Conservation (phyloP, 1,140 invertebrate species). For the Atta colombica region DNA sequence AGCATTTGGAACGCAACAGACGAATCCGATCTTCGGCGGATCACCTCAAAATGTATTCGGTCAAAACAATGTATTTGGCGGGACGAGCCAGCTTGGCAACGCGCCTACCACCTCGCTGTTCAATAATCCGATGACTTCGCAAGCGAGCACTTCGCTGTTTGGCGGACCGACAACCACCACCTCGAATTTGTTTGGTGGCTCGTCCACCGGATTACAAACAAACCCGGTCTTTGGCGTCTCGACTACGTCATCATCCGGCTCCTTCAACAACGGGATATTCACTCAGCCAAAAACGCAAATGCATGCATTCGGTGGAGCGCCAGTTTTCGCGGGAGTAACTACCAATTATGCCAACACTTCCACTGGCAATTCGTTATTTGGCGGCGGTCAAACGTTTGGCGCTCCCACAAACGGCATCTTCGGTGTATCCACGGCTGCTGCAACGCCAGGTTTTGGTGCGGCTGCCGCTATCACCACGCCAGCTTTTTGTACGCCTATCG, state of each 20-base stretch:
- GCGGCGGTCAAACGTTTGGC: slow-evolving; percentile 75
- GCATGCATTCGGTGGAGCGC: slow-evolving; percentile 78
- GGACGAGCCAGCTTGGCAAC: slow-evolving; percentile 66
- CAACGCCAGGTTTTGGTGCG: slow-evolving; percentile 71
- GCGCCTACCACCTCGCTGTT: slow-evolving; percentile 70
- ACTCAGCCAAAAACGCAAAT: slow-evolving; percentile 65
- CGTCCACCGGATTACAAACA: slow-evolving; percentile 60
- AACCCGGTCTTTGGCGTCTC: slow-evolving; percentile 69
- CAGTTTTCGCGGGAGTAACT: slow-evolving; percentile 77
- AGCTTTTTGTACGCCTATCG: slow-evolving; percentile 52
- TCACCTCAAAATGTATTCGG: slow-evolving; percentile 76
- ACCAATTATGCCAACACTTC: slow-evolving; percentile 41
- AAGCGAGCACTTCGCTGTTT: slow-evolving; percentile 65
- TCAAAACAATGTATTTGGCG: slow-evolving; percentile 78
- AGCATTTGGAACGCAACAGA: slow-evolving; percentile 64
- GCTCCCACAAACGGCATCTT: slow-evolving; percentile 69
- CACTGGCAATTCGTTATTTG: slow-evolving; percentile 70
- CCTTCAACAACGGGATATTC: slow-evolving; percentile 70
- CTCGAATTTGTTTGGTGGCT: slow-evolving; percentile 58
- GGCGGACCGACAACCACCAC: slow-evolving; percentile 59
- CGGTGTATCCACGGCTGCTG: slow-evolving; percentile 49
- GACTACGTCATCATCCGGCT: slow-evolving; percentile 36
- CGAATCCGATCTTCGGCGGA: slow-evolving; percentile 77
- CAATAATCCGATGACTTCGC: slow-evolving; percentile 64
- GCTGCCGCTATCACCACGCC: slow-evolving; percentile 54